phyloP scores from a whole-genome alignment of 2,113 vertebrate species.

The Megaceryle torquata region DNA sequence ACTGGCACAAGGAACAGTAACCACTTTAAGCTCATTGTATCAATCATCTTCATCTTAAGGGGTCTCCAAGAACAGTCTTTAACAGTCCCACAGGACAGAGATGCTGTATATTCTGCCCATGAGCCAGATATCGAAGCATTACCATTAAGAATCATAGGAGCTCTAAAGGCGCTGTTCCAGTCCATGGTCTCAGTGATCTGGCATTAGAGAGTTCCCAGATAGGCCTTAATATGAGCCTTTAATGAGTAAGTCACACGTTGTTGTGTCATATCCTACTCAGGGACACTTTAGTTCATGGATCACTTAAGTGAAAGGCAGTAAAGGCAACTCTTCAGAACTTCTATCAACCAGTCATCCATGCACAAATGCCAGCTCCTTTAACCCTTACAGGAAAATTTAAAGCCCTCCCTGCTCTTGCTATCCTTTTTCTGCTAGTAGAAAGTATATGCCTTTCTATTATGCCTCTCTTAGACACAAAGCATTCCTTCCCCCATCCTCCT shows the following conservation, averaged over 20 bases:
- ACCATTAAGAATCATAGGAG: not conserved
- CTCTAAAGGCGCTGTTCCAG: slow-evolving; percentile 1
- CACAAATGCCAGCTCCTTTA: not conserved
- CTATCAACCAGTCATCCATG: not conserved
- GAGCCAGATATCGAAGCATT: slow-evolving; percentile 14
- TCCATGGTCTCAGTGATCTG: not conserved
- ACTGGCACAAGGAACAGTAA: slow-evolving; percentile 27
- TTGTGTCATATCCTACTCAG: not conserved
- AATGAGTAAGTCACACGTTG: slow-evolving; percentile 1
- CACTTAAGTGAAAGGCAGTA: not conserved
- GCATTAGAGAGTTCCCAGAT: slow-evolving; percentile 15
- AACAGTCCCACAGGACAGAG: slow-evolving; percentile 1
- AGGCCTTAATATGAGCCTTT: not conserved
- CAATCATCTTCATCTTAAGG: slow-evolving; percentile 38
- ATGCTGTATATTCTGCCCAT: not conserved
- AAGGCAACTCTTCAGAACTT: not conserved
- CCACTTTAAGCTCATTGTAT: not conserved
- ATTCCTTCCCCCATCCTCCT: not conserved
- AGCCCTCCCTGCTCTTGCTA: not conserved
- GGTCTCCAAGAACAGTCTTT: slow-evolving; percentile 34
- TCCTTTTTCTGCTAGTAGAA: not conserved
- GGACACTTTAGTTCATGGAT: slow-evolving; percentile 29
- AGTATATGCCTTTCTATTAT: not conserved
- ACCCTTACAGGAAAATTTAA: not conserved
- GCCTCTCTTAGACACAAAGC: not conserved